Percentiles rank a stretch among this genome's conserved stretches.
Conservation (phyloP, 2,113 vertebrate species). For the Helogale parvula region DNA sequence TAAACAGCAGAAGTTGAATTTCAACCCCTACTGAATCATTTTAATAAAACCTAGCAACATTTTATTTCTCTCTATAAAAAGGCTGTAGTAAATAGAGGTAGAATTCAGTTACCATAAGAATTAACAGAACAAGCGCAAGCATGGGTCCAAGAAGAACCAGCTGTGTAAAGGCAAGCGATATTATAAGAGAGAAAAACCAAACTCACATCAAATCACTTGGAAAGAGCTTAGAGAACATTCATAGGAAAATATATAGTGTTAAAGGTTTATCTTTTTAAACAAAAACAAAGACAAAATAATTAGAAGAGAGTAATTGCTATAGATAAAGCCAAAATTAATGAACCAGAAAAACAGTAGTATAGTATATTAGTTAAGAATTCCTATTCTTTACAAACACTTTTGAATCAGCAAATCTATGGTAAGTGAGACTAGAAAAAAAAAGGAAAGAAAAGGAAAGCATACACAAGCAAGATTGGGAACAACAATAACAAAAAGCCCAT, state of each 20-base stretch:
- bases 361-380: background rate
- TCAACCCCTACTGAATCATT: background rate
- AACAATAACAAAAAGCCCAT: background rate
- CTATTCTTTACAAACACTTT: background rate
- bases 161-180: background rate
- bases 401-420: background rate
- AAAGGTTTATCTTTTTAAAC: background rate
- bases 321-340: background rate
- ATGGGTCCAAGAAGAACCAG: background rate
- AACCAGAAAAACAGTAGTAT: background rate
- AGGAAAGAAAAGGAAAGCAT: background rate
- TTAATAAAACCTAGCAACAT: background rate
- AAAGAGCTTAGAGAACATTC: background rate
- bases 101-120: background rate
- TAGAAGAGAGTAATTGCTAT: background rate
- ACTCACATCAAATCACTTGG: background rate
- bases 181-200: background rate
- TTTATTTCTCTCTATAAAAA: background rate
- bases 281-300: background rate
- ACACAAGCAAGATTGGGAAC: background rate
- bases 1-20: background rate
- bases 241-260: background rate
- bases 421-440: background rate
- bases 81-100: background rate
- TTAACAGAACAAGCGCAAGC: background rate